A percentile compares a stretch with the other conserved stretches of the same genome.
Evolutionary conservation across 2,797 vertebrate genomes (phyloP).

Genomic region (Coendou prehensilis): DNA sequence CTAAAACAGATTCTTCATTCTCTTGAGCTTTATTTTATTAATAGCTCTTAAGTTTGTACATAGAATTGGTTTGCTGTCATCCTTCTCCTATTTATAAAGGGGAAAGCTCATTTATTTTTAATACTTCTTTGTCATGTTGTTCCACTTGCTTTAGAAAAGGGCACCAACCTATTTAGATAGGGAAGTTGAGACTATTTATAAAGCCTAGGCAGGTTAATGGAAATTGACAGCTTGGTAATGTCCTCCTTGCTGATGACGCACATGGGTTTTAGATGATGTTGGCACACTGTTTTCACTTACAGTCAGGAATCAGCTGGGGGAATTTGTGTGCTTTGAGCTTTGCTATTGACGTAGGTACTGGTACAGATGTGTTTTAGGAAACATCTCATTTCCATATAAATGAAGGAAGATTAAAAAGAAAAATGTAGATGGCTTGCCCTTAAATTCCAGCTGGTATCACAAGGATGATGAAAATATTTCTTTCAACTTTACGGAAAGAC

Average conservation of each 20-base stretch:
- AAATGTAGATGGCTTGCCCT: slow-evolving; percentile 72
- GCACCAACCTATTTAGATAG: slow-evolving; percentile 84
- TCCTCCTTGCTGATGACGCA: slow-evolving; percentile 86
- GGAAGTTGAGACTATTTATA: slow-evolving; percentile 85
- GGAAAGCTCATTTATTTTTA: slow-evolving; percentile 82
- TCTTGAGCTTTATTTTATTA: slow-evolving; percentile 78
- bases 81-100: slow-evolving; percentile 69
- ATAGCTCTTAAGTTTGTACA: slow-evolving; percentile 55
- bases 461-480: slow-evolving; percentile 63
- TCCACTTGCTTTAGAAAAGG: slow-evolving; percentile 87
- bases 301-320: slow-evolving; percentile 62
- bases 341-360: slow-evolving; percentile 81
- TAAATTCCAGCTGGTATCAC: slow-evolving; percentile 75
- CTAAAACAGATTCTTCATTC: slow-evolving; percentile 63
- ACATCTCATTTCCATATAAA: slow-evolving; percentile 85
- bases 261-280: slow-evolving; percentile 68
- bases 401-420: slow-evolving; percentile 77
- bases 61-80: slow-evolving; percentile 71
- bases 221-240: slow-evolving; percentile 80
- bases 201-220: slow-evolving; percentile 89
- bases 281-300: slow-evolving; percentile 80
- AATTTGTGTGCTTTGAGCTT: slow-evolving; percentile 76
- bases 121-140: slow-evolving; percentile 86
- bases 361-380: slow-evolving; percentile 83
- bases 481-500: slow-evolving; percentile 63